phyloP scores from a whole-genome alignment of 2,113 vertebrate species.

The Macaca fascicularis region T2T-MFA8v1.1 NC_088386.1:34847001-34847500 shows the following conservation, averaged over 20 bases:
- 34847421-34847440: neutral
- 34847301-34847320: neutral
- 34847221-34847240: neutral
- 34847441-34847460: neutral
- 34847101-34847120: too few relatives aligned
- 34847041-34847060: too few relatives aligned
- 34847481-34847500: neutral
- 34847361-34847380: neutral
- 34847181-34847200: neutral
- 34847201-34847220: neutral
- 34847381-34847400: neutral
- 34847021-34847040: too few relatives aligned
- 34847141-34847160: neutral
- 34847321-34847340: neutral
- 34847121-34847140: too few relatives aligned
- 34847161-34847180: neutral
- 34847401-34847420: neutral
- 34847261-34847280: neutral
- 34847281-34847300: neutral
- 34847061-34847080: too few relatives aligned
- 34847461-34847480: neutral
- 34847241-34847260: neutral
- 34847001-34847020: too few relatives aligned
- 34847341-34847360: neutral
- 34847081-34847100: too few relatives aligned